Evolutionary conservation across 2,797 vertebrate species (phyloP).

Genomic region (Aldrovandia affinis): DNA sequence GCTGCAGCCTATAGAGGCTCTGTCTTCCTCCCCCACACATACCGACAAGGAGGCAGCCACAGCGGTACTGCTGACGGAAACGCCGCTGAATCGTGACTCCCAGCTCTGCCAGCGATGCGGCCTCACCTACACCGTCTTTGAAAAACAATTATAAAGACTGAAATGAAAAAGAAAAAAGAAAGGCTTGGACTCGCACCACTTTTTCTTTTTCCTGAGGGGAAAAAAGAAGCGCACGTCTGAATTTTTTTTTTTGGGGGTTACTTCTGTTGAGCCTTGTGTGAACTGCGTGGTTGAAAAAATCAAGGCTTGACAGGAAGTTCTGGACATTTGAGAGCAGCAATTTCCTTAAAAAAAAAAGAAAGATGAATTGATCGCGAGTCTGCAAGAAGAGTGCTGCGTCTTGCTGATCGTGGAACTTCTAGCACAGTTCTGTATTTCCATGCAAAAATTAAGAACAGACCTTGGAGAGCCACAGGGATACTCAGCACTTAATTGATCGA

Average conservation of each 20-base stretch:
- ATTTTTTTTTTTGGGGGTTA: background rate
- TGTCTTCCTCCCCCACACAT: slow-evolving; percentile 7
- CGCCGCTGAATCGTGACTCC: slow-evolving; percentile 22
- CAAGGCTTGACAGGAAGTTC: background rate
- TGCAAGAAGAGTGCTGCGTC: too few relatives aligned
- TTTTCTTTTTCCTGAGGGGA: background rate
- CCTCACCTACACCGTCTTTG: slow-evolving; percentile 25
- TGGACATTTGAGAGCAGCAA: too few relatives aligned
- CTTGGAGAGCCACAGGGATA: background rate
- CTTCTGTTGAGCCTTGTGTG: background rate
- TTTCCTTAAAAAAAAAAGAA: too few relatives aligned
- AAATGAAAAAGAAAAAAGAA: background rate
- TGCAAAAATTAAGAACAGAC: too few relatives aligned
- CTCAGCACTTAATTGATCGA: background rate
- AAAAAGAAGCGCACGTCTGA: background rate
- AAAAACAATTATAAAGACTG: slow-evolving; percentile 10
- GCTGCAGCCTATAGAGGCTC: background rate
- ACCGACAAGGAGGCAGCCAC: slow-evolving; percentile 21
- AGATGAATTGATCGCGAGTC: too few relatives aligned
- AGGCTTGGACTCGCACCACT: background rate
- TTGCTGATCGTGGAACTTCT: too few relatives aligned
- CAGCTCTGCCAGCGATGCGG: background rate
- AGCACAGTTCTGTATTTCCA: too few relatives aligned
- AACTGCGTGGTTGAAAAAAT: background rate
- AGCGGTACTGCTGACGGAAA: slow-evolving; percentile 13